Conservation (phyloP, 2,113 vertebrate genomes). For the Ceyx melanurus region DNA sequence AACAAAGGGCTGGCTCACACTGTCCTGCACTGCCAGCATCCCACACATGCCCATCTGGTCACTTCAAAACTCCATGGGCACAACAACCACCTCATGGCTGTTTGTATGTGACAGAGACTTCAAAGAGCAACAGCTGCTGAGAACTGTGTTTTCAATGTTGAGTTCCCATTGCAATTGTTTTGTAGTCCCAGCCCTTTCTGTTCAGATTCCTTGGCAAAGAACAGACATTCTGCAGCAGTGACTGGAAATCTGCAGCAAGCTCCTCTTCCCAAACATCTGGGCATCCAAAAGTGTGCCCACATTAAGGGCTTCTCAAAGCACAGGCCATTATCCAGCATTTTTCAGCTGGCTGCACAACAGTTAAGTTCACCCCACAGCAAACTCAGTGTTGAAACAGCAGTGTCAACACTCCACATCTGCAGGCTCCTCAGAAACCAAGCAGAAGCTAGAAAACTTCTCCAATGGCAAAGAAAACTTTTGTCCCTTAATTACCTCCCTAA, state of each 20-base stretch:
- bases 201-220: neutral
- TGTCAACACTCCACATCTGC: neutral
- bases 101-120: neutral
- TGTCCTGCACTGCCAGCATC: neutral
- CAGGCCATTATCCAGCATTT: neutral
- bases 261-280: neutral
- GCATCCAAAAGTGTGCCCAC: neutral
- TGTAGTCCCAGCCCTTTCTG: neutral
- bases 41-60: rapidly evolving
- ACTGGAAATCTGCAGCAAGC: neutral
- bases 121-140: neutral
- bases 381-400: neutral
- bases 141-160: neutral
- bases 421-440: neutral
- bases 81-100: neutral
- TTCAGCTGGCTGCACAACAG: neutral
- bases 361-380: neutral
- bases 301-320: neutral
- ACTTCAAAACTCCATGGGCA: neutral
- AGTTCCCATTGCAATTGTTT: neutral
- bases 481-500: conserved; percentile 56
- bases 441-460: neutral
- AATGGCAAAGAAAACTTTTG: neutral
- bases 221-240: neutral
- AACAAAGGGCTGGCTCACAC: neutral